phyloP scores from a whole-genome alignment of 2,797 vertebrate species.

The Mormyrus proboscirostris region DNA sequence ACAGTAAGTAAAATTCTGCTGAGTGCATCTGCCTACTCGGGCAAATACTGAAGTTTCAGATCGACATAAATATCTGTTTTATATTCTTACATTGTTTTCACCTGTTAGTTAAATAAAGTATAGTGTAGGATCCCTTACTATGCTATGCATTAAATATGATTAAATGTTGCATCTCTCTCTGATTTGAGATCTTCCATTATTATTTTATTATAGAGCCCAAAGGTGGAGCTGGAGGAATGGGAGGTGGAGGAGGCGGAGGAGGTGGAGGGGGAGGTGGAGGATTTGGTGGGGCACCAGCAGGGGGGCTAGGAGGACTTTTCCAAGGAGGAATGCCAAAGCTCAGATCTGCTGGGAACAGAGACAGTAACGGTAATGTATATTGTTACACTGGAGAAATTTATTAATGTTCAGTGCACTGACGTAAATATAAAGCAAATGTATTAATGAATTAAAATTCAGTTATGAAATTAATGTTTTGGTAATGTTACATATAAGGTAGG shows the following conservation, averaged over 20 bases:
- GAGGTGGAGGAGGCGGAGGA: slow-evolving; percentile 44
- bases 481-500: neutral
- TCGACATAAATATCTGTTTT: neutral
- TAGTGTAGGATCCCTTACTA: neutral
- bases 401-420: neutral
- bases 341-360: slow-evolving; percentile 70
- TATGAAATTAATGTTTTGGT: neutral
- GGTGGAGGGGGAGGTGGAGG: slow-evolving; percentile 50
- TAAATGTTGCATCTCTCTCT: neutral
- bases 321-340: slow-evolving; percentile 91
- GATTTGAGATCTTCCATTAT: neutral
- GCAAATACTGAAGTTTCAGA: neutral
- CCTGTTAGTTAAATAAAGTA: neutral
- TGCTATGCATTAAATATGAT: neutral
- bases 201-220: slow-evolving; percentile 74
- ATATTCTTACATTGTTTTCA: neutral
- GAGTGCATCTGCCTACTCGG: neutral
- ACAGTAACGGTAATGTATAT: slow-evolving; percentile 38
- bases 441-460: neutral
- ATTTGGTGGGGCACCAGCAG: slow-evolving; percentile 60
- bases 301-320: slow-evolving; percentile 84
- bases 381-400: neutral
- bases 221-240: slow-evolving; percentile 52
- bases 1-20: slow-evolving; percentile 69
- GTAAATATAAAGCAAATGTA: neutral